phyloP scores from a whole-genome alignment of 1,140 invertebrate species.

The Globodera rostochiensis region DNA sequence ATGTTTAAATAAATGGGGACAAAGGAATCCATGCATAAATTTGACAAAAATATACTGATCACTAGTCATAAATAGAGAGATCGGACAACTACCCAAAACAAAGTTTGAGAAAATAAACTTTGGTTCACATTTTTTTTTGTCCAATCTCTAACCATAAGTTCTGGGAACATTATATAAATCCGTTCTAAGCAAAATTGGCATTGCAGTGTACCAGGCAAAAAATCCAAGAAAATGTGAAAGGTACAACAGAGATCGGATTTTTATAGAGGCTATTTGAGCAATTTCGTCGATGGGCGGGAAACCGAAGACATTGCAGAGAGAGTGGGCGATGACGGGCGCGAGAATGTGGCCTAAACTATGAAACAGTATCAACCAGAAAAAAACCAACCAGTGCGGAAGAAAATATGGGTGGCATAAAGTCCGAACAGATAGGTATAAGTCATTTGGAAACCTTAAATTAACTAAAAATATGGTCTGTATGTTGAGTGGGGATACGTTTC shows the following conservation, averaged over 20 bases:
- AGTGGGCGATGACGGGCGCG: slow-evolving; percentile 33
- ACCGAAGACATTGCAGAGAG: slow-evolving; percentile 37
- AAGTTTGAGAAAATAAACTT: too few species aligned
- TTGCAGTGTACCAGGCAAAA: slow-evolving; percentile 1
- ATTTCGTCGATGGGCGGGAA: slow-evolving; percentile 29
- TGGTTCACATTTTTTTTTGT: too few species aligned
- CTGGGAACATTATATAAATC: background rate
- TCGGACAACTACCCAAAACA: too few species aligned
- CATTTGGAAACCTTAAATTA: slow-evolving; percentile 38
- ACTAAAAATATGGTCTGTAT: too few species aligned
- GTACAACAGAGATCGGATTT: slow-evolving; percentile 14
- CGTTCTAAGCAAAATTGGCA: background rate
- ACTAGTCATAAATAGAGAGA: too few species aligned
- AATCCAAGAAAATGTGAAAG: slow-evolving; percentile 22
- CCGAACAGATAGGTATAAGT: slow-evolving; percentile 38
- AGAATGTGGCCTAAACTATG: slow-evolving; percentile 30
- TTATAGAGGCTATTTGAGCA: background rate
- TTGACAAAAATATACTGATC: too few species aligned
- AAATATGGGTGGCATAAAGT: slow-evolving; percentile 34
- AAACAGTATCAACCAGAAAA: background rate
- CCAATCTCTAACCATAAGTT: background rate
- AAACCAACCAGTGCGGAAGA: slow-evolving; percentile 36
- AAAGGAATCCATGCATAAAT: too few species aligned
- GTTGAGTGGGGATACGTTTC: too few species aligned
- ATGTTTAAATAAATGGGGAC: too few species aligned